phyloP scores from a whole-genome alignment of 1,140 invertebrate genomes.

The Pseudomyrmex dendroicus region DNA sequence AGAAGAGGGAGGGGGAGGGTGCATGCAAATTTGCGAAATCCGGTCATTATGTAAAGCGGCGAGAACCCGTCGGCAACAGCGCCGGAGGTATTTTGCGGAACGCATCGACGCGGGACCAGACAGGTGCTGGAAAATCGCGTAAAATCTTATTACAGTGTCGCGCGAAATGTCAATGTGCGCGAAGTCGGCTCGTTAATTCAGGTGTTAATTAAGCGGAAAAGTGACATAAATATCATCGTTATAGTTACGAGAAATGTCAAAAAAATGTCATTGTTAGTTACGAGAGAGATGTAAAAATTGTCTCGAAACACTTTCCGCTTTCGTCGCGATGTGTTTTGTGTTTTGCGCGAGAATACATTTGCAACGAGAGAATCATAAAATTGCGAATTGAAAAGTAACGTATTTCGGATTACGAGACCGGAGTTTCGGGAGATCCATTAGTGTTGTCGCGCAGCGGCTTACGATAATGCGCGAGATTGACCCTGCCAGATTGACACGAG shows the following conservation, averaged over 20 bases:
- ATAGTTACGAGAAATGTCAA: not conserved
- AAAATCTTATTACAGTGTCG: not conserved
- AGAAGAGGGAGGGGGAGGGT: not conserved
- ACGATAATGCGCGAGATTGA: not conserved
- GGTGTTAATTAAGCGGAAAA: slow-evolving; percentile 1
- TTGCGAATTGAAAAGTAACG: not conserved
- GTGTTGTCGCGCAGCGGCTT: not conserved
- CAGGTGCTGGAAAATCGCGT: not conserved
- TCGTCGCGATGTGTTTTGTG: too few relatives aligned
- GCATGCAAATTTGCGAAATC: slow-evolving; percentile 51
- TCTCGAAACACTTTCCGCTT: too few relatives aligned
- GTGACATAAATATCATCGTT: not conserved
- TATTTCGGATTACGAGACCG: not conserved
- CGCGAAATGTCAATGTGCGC: not conserved
- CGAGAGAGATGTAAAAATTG: too few relatives aligned
- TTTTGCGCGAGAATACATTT: not conserved
- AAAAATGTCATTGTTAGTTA: not conserved
- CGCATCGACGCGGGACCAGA: not conserved
- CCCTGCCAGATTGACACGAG: slow-evolving; percentile 23
- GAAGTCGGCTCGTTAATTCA: not conserved
- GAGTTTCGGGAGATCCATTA: slow-evolving; percentile 26
- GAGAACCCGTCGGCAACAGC: slow-evolving; percentile 7
- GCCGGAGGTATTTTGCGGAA: slow-evolving; percentile 35
- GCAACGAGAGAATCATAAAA: not conserved
- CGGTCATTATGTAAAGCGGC: slow-evolving; percentile 51